Evolutionary conservation across 1,140 invertebrate genomes (phyloP).

Genomic region (Mylabris phalerata): DNA sequence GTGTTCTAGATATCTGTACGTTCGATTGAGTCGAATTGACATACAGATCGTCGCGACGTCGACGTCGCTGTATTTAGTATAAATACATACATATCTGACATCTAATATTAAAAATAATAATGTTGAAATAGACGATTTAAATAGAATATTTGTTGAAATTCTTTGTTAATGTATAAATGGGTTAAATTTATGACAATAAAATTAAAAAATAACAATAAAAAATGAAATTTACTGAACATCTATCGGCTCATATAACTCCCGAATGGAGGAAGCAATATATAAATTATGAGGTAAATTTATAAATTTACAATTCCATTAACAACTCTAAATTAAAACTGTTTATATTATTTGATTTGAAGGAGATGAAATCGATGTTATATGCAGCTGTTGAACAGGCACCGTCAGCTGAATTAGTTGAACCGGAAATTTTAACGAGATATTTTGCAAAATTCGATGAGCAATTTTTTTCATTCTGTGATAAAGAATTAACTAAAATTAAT

Average conservation of each 20-base stretch:
- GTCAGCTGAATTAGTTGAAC: constrained; percentile 77
- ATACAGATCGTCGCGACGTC: neutral
- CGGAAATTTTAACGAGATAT: constrained; percentile 79
- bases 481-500: constrained; percentile 93
- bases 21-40: neutral
- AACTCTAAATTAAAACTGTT: neutral
- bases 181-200: constrained; percentile 51
- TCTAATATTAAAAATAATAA: neutral
- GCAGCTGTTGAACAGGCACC: constrained; percentile 82
- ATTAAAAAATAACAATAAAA: constrained; percentile 82
- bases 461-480: constrained; percentile 92
- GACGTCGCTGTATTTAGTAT: neutral
- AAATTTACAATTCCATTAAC: neutral
- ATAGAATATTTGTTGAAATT: neutral
- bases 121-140: neutral
- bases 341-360: constrained; percentile 47
- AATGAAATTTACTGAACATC: constrained; percentile 87
- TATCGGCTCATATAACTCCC: constrained; percentile 83
- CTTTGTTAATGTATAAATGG: constrained; percentile 7
- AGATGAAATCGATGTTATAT: constrained; percentile 90
- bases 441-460: constrained; percentile 95
- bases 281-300: constrained; percentile 82
- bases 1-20: neutral
- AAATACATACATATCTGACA: neutral
- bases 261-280: constrained; percentile 97